Conservation (phyloP, 2,113 vertebrate species). For the Oryzias curvinotus region DNA sequence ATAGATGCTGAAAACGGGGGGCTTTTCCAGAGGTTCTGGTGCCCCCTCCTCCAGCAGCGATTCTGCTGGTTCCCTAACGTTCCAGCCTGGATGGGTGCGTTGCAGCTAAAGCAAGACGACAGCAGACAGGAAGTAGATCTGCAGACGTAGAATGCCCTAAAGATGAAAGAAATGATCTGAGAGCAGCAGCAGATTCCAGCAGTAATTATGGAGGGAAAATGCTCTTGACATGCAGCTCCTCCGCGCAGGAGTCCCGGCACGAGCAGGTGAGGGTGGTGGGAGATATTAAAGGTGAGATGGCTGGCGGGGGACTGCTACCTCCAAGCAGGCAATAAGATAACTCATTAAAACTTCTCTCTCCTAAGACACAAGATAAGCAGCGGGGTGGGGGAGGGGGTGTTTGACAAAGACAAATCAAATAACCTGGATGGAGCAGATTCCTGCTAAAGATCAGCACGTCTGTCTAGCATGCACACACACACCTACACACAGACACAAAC, state of each 20-base stretch:
- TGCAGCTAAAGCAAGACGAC: too few species aligned
- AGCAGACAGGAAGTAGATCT: constrained; percentile 20
- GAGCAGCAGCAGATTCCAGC: constrained; percentile 33
- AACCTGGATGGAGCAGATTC: constrained; percentile 37
- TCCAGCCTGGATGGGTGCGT: too few species aligned
- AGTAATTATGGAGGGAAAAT: constrained; percentile 51
- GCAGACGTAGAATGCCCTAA: constrained; percentile 30
- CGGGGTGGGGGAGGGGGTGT: constrained; percentile 26
- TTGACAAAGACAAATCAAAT: constrained; percentile 56
- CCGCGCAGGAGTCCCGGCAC: constrained; percentile 30
- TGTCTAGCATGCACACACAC: constrained; percentile 41
- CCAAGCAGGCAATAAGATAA: constrained; percentile 66
- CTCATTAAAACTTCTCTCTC: constrained; percentile 76
- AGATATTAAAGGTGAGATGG: constrained; percentile 71
- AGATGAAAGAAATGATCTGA: constrained; percentile 18
- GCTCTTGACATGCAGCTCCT: constrained; percentile 25
- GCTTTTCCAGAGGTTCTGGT: neutral
- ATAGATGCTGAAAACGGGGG: constrained; percentile 1
- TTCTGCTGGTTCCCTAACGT: too few species aligned
- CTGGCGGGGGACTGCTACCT: constrained; percentile 46
- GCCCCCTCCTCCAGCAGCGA: too few species aligned
- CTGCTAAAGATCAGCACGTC: constrained; percentile 43
- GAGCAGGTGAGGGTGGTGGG: constrained; percentile 24
- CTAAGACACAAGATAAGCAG: constrained; percentile 64
- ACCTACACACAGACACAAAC: neutral